Evolutionary conservation across 1,140 invertebrate genomes (phyloP), one percentile per base, ranked within the genome.

Genomic region (Trigoniulus corallinus): DNA sequence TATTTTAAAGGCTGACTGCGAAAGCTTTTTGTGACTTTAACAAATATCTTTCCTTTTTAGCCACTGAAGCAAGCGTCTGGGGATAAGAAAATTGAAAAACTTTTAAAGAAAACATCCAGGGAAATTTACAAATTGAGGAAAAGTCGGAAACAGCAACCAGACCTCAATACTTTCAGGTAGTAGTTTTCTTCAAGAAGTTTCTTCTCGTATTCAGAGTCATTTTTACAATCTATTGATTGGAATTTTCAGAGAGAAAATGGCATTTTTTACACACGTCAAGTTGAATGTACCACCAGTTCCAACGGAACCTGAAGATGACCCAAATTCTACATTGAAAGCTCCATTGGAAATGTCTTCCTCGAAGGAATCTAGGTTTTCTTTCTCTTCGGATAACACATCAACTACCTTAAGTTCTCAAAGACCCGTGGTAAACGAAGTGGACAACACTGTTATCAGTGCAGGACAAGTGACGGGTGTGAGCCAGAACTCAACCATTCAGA

Each of bases 101-200:
- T 89, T 63, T 67, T 92, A 29, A 79, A 82, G 66, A 82, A 84
- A 66, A 87, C 87, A 2, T 85, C 83, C 46, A 77, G 84, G 59
- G 86, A 92, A 67, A 86, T 94, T 53, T 89, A 93, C 64, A 84
- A 88, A 56, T 67, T 95, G 42, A 68, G 88, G 50, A 84, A 85
- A 65, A 87, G 81, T 25, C 81, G 86, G 59, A 83, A 82, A 56
- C 81, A 85, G 49, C 84, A 87, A 64, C 87, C 88, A 1, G 88
- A 93, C 65, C 72, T 91, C 51, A 81, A 88, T 57, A 88, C 86
- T 21, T 94, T 95, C 68, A 91, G 88, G 88, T 94, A 68, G 77
- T 82, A 80, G 51, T 53, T 18, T 15, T 50, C 3, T 26, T 21
- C 37, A 44, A 44, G 42, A 24, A 7, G 42, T 7, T 44, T 44